Evolutionary conservation across 2,888 invertebrate genomes (phyloP).

Genomic region (Mimachlamys varia): DNA sequence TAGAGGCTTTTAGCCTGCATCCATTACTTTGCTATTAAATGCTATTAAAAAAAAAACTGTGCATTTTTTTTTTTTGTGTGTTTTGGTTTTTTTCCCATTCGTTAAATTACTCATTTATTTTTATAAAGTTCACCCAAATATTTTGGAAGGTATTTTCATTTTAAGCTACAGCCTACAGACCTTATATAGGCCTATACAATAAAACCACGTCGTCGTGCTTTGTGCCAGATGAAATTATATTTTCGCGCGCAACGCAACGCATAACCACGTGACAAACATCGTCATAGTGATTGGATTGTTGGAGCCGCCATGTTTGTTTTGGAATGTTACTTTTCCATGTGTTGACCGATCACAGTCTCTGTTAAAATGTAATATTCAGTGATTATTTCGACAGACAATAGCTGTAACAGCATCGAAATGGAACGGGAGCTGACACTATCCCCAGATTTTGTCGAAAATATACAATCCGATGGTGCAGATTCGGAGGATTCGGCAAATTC

Average conservation of each 20-base stretch:
- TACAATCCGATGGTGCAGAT: constrained; percentile 36
- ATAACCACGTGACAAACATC: constrained; percentile 55
- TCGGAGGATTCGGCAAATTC: constrained; percentile 56
- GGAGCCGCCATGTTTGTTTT: constrained; percentile 64
- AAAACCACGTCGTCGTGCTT: too few species aligned
- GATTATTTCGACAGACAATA: not conserved
- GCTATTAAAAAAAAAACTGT: too few species aligned
- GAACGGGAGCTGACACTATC: not conserved
- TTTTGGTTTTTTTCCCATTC: too few species aligned
- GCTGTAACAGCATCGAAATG: not conserved
- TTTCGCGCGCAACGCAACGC: not conserved
- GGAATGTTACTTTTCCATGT: constrained; percentile 48
- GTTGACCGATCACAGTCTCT: not conserved
- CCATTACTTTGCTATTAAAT: too few species aligned
- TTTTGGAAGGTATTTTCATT: too few species aligned
- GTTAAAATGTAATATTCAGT: not conserved
- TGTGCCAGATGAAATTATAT: not conserved
- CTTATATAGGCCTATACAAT: too few species aligned
- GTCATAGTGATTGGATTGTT: constrained; percentile 67
- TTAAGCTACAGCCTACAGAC: too few species aligned
- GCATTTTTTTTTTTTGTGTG: too few species aligned
- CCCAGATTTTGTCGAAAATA: not conserved
- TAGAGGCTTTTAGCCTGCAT: too few species aligned
- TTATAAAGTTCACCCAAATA: too few species aligned
- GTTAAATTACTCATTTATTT: too few species aligned